phyloP scores from a whole-genome alignment of 1,140 invertebrate species.

The Bicyclus anynana region DNA sequence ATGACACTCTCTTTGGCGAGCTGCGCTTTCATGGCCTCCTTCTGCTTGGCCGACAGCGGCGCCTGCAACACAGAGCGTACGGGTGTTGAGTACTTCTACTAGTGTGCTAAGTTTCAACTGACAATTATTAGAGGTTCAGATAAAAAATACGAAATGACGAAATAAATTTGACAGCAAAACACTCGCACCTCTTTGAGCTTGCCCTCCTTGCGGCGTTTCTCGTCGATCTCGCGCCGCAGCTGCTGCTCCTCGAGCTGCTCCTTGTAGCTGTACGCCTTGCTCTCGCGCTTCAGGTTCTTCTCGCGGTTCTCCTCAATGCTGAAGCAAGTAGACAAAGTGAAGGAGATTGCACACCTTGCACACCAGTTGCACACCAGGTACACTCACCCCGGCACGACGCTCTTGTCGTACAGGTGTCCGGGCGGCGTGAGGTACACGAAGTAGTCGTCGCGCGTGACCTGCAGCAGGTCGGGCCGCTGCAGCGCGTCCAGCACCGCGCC shows the following conservation, averaged over 20 bases:
- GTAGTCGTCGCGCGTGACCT: slow-evolving; percentile 91
- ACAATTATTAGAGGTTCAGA: too few relatives aligned
- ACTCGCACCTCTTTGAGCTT: slow-evolving; percentile 84
- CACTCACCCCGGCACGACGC: slow-evolving; percentile 87
- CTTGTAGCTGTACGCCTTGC: slow-evolving; percentile 97
- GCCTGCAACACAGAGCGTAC: slow-evolving; percentile 36
- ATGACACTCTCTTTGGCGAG: slow-evolving; percentile 90
- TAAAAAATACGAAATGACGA: too few relatives aligned
- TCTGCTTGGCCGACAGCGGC: slow-evolving; percentile 89
- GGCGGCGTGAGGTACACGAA: slow-evolving; percentile 93
- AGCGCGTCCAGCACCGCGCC: slow-evolving; percentile 79
- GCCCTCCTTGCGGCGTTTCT: slow-evolving; percentile 90
- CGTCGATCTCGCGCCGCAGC: slow-evolving; percentile 93
- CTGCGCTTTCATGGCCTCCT: slow-evolving; percentile 93
- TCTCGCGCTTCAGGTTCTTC: slow-evolving; percentile 96
- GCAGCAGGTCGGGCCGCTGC: slow-evolving; percentile 82
- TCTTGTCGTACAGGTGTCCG: slow-evolving; percentile 94
- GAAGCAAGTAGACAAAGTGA: background rate
- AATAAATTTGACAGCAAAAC: too few relatives aligned
- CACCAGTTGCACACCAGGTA: too few relatives aligned
- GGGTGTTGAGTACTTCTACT: too few relatives aligned
- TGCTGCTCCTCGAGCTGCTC: slow-evolving; percentile 97
- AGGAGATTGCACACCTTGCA: background rate
- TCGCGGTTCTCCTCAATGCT: slow-evolving; percentile 82
- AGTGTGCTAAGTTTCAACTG: too few relatives aligned